phyloP scores from a whole-genome alignment of 2,888 invertebrate genomes.

The Drosophila acutilabella region DNA sequence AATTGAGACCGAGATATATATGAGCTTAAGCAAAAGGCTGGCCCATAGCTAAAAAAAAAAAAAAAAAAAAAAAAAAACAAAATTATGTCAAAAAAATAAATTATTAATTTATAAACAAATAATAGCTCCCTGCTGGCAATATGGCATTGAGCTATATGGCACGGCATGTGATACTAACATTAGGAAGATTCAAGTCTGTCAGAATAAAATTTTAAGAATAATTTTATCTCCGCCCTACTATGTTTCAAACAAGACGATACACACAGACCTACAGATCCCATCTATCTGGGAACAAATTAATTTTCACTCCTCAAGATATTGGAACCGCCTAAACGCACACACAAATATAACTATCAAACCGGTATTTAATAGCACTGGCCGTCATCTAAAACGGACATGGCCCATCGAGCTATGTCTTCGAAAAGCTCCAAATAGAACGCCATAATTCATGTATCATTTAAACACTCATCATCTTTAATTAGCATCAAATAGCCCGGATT shows the following conservation, averaged over 20 bases:
- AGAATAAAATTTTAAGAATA: background rate
- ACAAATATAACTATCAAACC: background rate
- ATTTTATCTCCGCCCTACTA: background rate
- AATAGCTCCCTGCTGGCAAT: background rate
- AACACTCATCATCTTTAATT: background rate
- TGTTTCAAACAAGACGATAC: background rate
- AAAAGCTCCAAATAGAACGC: background rate
- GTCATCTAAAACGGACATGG: background rate
- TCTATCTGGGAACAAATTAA: background rate
- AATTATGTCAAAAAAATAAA: background rate
- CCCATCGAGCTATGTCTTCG: background rate
- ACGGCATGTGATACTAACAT: background rate
- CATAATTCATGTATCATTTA: background rate
- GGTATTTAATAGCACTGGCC: background rate
- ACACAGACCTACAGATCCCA: background rate
- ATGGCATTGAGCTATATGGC: background rate
- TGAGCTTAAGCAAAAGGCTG: too few species aligned
- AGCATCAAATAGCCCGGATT: background rate
- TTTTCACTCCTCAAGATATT: background rate
- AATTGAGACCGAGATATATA: too few species aligned
- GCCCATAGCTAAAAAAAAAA: too few species aligned
- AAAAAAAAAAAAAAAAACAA: too few species aligned
- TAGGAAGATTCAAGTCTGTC: background rate
- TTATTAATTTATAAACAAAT: background rate
- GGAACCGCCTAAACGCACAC: background rate